A percentile compares a stretch with the other conserved stretches of the same genome.
Conservation (phyloP, 2,113 vertebrate species). For the Catagonus wagneri region DNA sequence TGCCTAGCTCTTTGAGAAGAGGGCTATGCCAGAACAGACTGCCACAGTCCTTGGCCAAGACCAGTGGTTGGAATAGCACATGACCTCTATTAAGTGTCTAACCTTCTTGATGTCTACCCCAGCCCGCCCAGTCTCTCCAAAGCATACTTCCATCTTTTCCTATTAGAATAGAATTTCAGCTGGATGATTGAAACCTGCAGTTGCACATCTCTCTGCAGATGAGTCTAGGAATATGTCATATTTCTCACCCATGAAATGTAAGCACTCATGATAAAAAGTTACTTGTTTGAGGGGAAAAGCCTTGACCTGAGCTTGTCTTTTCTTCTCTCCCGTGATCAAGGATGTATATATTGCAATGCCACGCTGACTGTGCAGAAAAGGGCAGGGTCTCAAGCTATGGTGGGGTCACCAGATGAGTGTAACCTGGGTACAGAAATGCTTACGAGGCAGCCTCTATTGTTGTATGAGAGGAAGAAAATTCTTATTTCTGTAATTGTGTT, state of each 20-base stretch:
- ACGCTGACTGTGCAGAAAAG: neutral
- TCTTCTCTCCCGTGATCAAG: neutral
- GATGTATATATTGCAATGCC: neutral
- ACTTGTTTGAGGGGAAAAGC: neutral
- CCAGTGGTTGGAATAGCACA: neutral
- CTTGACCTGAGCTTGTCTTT: neutral
- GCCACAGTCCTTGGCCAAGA: neutral
- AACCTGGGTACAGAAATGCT: neutral
- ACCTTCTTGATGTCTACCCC: neutral
- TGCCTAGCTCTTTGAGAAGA: neutral
- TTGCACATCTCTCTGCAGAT: neutral
- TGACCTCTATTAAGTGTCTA: neutral
- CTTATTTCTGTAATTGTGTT: neutral
- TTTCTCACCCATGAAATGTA: neutral
- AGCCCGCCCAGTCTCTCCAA: neutral
- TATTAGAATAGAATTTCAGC: neutral
- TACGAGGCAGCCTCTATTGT: neutral
- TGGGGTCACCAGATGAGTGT: neutral
- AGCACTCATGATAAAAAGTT: neutral
- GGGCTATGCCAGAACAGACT: neutral
- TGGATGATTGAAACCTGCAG: neutral
- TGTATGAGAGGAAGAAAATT: neutral
- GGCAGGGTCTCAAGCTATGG: neutral
- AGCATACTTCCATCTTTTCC: neutral
- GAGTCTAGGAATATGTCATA: neutral